Evolutionary conservation across 1,140 invertebrate species (phyloP).

Genomic region (Colletes gigas): DNA sequence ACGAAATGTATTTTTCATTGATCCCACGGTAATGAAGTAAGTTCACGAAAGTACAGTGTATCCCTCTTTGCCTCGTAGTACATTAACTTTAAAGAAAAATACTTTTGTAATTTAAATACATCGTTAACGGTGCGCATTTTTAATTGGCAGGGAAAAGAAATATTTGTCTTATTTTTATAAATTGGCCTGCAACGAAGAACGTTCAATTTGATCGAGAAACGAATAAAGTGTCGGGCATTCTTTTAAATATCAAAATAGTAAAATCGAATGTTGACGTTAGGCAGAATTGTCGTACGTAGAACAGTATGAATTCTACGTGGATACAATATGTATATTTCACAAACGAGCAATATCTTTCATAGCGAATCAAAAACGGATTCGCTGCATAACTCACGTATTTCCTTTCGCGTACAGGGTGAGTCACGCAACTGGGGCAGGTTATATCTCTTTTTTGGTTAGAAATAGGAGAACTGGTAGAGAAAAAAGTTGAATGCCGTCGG

Average conservation of each 20-base stretch:
- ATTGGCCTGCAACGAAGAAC: too few species aligned
- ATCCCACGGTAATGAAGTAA: constrained; percentile 14
- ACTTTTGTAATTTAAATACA: background rate
- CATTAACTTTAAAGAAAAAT: background rate
- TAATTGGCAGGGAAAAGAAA: background rate
- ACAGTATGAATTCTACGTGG: background rate
- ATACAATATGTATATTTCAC: background rate
- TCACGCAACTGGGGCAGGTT: background rate
- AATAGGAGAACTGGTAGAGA: background rate
- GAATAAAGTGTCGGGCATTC: too few species aligned
- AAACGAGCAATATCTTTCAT: background rate
- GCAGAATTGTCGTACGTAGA: background rate
- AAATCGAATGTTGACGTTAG: background rate
- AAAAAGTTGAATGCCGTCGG: constrained; percentile 4
- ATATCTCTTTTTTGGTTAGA: background rate
- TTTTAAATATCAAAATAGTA: too few species aligned
- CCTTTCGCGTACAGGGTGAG: background rate
- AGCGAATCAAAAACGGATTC: constrained; percentile 10
- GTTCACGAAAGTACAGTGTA: constrained; percentile 21
- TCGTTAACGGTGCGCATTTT: background rate
- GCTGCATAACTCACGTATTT: constrained; percentile 13
- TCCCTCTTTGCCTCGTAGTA: background rate
- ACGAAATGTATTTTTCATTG: constrained; percentile 27
- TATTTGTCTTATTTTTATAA: background rate
- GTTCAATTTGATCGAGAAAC: too few species aligned